Evolutionary conservation across 2,888 invertebrate species (phyloP), one percentile per base, ranked within the genome.

Genomic region (Drosophila recens): DNA sequence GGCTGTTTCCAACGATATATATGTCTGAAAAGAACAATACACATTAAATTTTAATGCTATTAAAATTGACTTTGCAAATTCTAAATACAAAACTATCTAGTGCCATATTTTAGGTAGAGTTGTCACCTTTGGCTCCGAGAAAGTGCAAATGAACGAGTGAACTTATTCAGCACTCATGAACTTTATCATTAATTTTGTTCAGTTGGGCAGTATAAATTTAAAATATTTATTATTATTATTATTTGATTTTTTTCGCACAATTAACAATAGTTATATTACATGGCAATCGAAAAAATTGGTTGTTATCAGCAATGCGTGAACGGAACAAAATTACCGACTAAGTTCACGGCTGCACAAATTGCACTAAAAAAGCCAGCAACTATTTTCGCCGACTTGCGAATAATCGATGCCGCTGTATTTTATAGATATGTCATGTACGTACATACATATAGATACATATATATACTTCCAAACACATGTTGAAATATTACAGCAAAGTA

Each of bases 381-480:
- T 38, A 2, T n/a, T n/a, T 6, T 57, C 13, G 4, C 15, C 33
- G 43, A 62, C 48, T 43, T 62, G 23, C 10, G 20, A 58, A 71
- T 64, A 64, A 71, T 71, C 72, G 58, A 71, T 71, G 54, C 33
- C 42, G 36, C 52, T 34, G 13, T 42, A 43, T 13, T 23, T 4
- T 52, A 38, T 15, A 13, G 13, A 34, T 17, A 3, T 42, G 17
- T 4, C 8, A 4, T 17, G 13, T 33, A n/a, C 36, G 40, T 33
- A 46, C 33, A 38, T 27, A n/a, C n/a, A 17, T 17, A 17, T 17
- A 17, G 17, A 17, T 1, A 38, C 8, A 38, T 20, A 43, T 10
- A 20, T 43, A 2, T 43, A 2, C 10, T 42, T 17, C 9, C 20
- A 45, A 23, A 13, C 20, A 20, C 11, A 20, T 11, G 6, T 13